Conservation (phyloP, 1,140 invertebrate species). For the Geopemphigus sp. region DNA sequence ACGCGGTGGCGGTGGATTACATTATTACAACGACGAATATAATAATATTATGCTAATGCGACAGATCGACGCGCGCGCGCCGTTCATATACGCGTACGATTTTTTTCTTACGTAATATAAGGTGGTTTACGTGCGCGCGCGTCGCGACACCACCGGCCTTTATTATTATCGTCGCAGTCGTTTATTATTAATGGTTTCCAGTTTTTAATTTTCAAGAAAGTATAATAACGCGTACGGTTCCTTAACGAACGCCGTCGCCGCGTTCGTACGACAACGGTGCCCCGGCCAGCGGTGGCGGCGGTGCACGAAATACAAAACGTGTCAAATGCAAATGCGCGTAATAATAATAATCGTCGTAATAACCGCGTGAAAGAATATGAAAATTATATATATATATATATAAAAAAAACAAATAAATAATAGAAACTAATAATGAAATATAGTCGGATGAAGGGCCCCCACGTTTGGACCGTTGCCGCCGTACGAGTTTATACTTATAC, state of each 20-base stretch:
- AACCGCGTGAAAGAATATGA: slow-evolving; percentile 17
- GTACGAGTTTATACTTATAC: too few relatives aligned
- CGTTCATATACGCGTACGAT: background rate
- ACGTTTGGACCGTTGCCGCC: slow-evolving; percentile 1
- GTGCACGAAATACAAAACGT: slow-evolving; percentile 29
- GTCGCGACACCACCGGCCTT: slow-evolving; percentile 34
- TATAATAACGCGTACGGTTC: background rate
- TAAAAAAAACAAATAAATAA: slow-evolving; percentile 41
- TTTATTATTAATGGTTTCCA: slow-evolving; percentile 47
- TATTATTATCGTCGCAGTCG: slow-evolving; percentile 31
- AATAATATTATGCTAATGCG: slow-evolving; percentile 31
- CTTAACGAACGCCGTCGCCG: slow-evolving; percentile 13
- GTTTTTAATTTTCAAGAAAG: slow-evolving; percentile 48
- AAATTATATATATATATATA: background rate
- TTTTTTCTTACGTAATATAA: slow-evolving; percentile 1
- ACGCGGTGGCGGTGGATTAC: slow-evolving; percentile 23
- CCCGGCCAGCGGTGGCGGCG: too few relatives aligned
- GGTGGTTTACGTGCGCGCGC: background rate
- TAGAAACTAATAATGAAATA: slow-evolving; percentile 48
- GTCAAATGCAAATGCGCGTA: slow-evolving; percentile 44
- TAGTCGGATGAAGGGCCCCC: slow-evolving; percentile 14
- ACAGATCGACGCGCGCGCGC: slow-evolving; percentile 1
- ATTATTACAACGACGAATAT: slow-evolving; percentile 28
- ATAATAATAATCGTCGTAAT: background rate
- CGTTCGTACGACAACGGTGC: background rate